These are phyloP conservation scores for Sussaba pulchella DNA, from an alignment of 2,888 invertebrate genomes.

Conservation along the genomic window DNA sequence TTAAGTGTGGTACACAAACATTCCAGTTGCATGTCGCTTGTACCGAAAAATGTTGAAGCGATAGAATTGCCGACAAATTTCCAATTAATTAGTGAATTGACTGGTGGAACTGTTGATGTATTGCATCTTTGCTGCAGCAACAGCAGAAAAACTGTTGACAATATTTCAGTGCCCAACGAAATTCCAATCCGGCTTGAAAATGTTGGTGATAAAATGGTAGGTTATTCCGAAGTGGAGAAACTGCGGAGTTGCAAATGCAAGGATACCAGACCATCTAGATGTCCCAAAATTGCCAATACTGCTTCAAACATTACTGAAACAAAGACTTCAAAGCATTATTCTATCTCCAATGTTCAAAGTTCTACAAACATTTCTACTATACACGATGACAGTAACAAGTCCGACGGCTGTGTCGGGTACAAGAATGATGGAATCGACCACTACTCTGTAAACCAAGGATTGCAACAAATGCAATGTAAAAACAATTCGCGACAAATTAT, in stretches of 20 bases:
- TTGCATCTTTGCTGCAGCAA: slow-evolving; percentile 61
- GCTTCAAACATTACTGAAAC: slow-evolving; percentile 14
- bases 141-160: slow-evolving; percentile 64
- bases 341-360: slow-evolving; percentile 56
- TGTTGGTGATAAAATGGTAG: slow-evolving; percentile 73
- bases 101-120: slow-evolving; percentile 29
- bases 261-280: slow-evolving; percentile 19
- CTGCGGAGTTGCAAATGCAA: too few species aligned
- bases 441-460: slow-evolving; percentile 42
- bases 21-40: not conserved
- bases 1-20: not conserved
- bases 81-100: slow-evolving; percentile 57
- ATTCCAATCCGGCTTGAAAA: slow-evolving; percentile 73
- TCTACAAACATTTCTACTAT: slow-evolving; percentile 3
- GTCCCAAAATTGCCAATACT: slow-evolving; percentile 26
- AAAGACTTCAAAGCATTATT: slow-evolving; percentile 34
- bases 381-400: slow-evolving; percentile 30
- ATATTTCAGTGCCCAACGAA: slow-evolving; percentile 73
- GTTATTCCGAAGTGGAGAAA: too few species aligned
- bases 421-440: slow-evolving; percentile 4
- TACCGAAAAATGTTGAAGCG: not conserved
- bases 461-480: slow-evolving; percentile 41
- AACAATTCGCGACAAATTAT: slow-evolving; percentile 49
- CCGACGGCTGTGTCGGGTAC: not conserved
- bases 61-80: slow-evolving; percentile 66